Percentiles rank a stretch among this genome's conserved stretches.
Conservation (phyloP, 2,797 vertebrate species). For the Galaxias olidus region DNA sequence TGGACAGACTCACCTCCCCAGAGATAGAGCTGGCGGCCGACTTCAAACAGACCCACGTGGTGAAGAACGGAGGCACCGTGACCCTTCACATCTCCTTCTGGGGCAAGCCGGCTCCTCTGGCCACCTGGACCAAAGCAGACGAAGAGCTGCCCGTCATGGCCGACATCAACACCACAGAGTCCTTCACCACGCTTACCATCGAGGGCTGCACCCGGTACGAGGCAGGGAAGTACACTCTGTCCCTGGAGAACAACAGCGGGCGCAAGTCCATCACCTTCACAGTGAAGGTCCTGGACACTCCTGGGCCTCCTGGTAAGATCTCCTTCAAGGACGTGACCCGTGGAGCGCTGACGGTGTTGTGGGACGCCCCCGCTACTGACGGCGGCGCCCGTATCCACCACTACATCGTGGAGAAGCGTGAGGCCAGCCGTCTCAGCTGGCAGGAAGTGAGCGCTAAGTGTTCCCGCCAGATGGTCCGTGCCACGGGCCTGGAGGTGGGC, state of each 20-base stretch:
- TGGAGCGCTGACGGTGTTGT: slow-evolving; percentile 91
- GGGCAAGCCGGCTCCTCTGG: slow-evolving; percentile 91
- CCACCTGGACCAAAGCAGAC: slow-evolving; percentile 89
- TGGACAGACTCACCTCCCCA: slow-evolving; percentile 91
- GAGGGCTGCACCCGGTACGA: slow-evolving; percentile 95
- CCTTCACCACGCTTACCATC: slow-evolving; percentile 89
- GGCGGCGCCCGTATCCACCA: slow-evolving; percentile 93
- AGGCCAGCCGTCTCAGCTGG: slow-evolving; percentile 95
- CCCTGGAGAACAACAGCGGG: slow-evolving; percentile 95
- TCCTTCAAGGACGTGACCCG: slow-evolving; percentile 94
- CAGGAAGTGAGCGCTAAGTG: slow-evolving; percentile 89
- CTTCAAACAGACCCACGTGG: slow-evolving; percentile 97
- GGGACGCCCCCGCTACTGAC: slow-evolving; percentile 93
- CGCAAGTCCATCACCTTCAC: slow-evolving; percentile 95
- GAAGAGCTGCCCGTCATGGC: slow-evolving; percentile 88
- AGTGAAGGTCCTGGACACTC: slow-evolving; percentile 94
- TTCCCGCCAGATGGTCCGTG: slow-evolving; percentile 89
- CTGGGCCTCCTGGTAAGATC: slow-evolving; percentile 92
- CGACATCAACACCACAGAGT: slow-evolving; percentile 91
- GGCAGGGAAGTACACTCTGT: slow-evolving; percentile 93
- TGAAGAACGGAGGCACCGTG: slow-evolving; percentile 91
- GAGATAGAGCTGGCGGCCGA: slow-evolving; percentile 93
- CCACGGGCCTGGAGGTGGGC: slow-evolving; percentile 84
- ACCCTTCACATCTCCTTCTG: slow-evolving; percentile 87
- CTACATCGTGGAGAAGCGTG: slow-evolving; percentile 92